Conservation (phyloP, 1,140 invertebrate species). For the Pogonomyrmex californicus region DNA sequence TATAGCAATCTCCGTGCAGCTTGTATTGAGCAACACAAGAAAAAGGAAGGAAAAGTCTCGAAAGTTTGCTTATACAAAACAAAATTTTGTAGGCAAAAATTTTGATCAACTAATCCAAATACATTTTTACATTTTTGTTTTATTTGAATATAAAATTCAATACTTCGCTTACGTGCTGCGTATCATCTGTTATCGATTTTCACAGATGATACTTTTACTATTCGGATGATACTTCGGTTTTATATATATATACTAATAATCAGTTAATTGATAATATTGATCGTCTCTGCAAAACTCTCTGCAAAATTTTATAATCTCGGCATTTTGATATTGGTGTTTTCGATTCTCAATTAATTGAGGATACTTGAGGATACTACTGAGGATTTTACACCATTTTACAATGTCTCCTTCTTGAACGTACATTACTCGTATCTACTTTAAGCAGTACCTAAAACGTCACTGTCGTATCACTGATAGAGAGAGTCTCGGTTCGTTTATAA, state of each 20-base stretch:
- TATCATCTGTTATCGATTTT: neutral
- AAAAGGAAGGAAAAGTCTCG: constrained; percentile 16
- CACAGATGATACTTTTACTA: neutral
- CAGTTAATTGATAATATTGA: neutral
- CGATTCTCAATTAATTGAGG: neutral
- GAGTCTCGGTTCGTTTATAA: constrained; percentile 60
- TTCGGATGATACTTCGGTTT: neutral
- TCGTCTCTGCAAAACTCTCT: too few species aligned
- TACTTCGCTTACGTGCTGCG: neutral
- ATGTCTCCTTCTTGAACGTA: neutral
- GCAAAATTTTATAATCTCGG: neutral
- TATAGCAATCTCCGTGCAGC: constrained; percentile 1
- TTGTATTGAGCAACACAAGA: neutral
- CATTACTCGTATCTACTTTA: neutral
- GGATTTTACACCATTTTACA: neutral
- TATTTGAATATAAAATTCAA: constrained; percentile 9
- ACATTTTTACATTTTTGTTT: neutral
- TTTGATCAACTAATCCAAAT: constrained; percentile 9
- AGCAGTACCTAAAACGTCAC: neutral
- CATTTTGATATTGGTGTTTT: neutral
- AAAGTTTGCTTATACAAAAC: constrained; percentile 15
- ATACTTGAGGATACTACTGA: neutral
- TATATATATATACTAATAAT: neutral
- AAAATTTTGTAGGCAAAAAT: neutral
- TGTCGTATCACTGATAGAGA: constrained; percentile 30